Base-by-base conservation (phyloP, 2,888 invertebrate genomes). In the Cataglyphis livida region DNA sequence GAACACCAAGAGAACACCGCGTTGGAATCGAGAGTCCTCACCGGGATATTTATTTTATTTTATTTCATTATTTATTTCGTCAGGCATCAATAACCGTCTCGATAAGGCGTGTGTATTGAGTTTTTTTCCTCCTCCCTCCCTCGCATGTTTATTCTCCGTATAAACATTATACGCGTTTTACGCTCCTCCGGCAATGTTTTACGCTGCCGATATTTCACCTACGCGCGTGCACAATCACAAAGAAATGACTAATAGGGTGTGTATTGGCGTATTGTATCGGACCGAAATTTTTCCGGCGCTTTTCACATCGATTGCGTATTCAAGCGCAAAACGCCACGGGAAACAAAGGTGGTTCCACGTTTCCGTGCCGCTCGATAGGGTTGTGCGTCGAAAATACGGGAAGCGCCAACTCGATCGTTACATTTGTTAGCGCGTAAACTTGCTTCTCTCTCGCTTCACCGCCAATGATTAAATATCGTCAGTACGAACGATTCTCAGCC, bases 361-460 rank as follows among this genome's bases (percentile, higher is more conserved):
- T 44, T 78, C 41, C 68, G 79, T 79, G 74, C 66, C 32, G 78
- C 59, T 38, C 38, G 78, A 57, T 70, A 25, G 74, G 78, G 48
- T 61, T 48, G 68, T 28, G n/a, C 44, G 48, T 35, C 41, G 65
- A 65, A 38, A 68, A 48, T 66, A 48, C 73, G 57, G 28, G 32
- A 70, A 51, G 78, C 62, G 79, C 68, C 62, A 44, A 75, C 85
- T 81, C 81, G 74, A 79, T 84, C 83, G 78, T 21, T 70, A 78
- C 70, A 57, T 82, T 81, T 82, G 87, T 82, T 82, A 82, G 84
- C n/a, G 84, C 12, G 79, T 76, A 75, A 79, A 82, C 65, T 71
- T 68, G 61, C 64, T 44, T 82, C 82, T 87, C 65, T 82, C 82
- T 87, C 65, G 79, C 21, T 82, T 74, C 86, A 48, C 81, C 61